phyloP scores from a whole-genome alignment of 1,140 invertebrate species.

The Pseudomyrmex concolor region DNA sequence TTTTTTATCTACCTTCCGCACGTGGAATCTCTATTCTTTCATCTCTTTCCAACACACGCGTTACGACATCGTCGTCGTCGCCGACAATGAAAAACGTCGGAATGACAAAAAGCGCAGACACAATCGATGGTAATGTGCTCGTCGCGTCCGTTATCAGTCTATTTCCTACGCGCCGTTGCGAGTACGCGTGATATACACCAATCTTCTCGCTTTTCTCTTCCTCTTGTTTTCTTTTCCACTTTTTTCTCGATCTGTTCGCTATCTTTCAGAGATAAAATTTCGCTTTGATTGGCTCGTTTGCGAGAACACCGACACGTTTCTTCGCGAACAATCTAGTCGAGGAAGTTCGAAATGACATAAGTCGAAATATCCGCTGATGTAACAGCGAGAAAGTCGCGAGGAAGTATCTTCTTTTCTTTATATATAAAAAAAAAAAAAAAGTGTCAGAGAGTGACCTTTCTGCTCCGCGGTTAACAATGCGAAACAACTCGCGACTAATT shows the following conservation, averaged over 20 bases:
- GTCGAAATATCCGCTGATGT: background rate
- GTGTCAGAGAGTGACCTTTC: conserved; percentile 21
- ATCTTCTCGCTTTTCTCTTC: background rate
- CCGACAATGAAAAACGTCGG: conserved; percentile 11
- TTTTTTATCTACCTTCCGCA: too few species aligned
- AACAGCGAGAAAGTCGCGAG: background rate
- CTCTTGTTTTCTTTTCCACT: background rate
- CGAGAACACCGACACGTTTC: conserved; percentile 2
- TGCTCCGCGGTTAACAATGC: conserved; percentile 40
- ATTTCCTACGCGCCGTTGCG: background rate
- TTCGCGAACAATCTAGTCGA: background rate
- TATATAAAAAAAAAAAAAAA: background rate
- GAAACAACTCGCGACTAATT: conserved; percentile 44
- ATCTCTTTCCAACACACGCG: too few species aligned
- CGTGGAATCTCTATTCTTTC: too few species aligned
- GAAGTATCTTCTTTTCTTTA: conserved; percentile 7
- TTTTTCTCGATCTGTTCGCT: background rate
- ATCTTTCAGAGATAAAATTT: background rate
- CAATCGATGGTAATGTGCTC: conserved; percentile 32
- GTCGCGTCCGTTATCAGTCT: conserved; percentile 25
- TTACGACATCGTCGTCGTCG: conserved; percentile 25
- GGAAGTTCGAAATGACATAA: background rate
- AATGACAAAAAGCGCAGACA: conserved; percentile 39
- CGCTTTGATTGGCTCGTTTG: background rate
- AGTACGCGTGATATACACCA: background rate